These are phyloP conservation scores for Benitochromis conjunctus DNA, from an alignment of 2,113 vertebrate species.

Conservation along the genomic window DNA sequence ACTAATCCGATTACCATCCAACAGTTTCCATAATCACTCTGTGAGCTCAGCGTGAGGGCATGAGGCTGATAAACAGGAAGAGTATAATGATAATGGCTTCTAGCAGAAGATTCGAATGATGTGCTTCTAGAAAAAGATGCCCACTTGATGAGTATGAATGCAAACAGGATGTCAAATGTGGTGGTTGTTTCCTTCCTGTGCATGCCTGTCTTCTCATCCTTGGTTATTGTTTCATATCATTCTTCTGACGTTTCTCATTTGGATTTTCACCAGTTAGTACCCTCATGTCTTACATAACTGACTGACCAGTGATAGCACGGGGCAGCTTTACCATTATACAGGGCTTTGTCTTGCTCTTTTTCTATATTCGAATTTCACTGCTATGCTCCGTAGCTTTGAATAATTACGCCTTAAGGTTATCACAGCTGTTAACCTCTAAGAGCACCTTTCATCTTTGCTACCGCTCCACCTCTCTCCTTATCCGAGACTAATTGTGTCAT, in stretches of 20 bases:
- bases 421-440: conserved; percentile 21
- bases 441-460: conserved; percentile 8
- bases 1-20: conserved; percentile 58
- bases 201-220: background rate
- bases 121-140: conserved; percentile 15
- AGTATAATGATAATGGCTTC: conserved; percentile 39
- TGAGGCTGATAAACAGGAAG: conserved; percentile 58
- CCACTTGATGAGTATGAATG: conserved; percentile 4
- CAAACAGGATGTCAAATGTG: conserved; percentile 42
- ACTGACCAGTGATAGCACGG: background rate
- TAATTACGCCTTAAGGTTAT: conserved; percentile 28
- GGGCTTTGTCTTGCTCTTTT: background rate
- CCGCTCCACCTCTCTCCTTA: conserved; percentile 10
- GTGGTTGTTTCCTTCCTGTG: conserved; percentile 43
- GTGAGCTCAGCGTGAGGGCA: conserved; percentile 11
- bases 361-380: background rate
- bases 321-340: background rate
- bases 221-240: background rate
- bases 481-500: conserved; percentile 42
- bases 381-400: background rate
- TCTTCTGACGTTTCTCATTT: background rate
- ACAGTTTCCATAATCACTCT: conserved; percentile 28
- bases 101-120: conserved; percentile 37
- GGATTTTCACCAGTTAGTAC: background rate
- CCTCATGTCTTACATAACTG: background rate